Base-by-base conservation (phyloP, 2,888 invertebrate species). In the Tetramorium bicarinatum region DNA sequence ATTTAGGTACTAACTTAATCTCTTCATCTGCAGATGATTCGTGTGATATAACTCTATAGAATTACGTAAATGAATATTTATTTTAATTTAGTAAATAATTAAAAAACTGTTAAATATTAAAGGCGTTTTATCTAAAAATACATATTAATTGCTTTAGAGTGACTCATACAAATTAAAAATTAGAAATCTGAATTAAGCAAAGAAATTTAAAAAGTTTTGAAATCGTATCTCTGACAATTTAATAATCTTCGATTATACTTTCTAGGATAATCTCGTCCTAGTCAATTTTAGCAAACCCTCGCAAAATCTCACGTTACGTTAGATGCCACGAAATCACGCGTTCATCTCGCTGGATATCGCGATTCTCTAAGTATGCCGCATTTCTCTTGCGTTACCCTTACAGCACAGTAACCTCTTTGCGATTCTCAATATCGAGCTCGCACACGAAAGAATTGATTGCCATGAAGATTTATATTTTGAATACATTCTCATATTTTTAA, bases 361-460 rank as follows among this genome's bases (percentile, higher is more conserved):
- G 82, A 82, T 67, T 47, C 47, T 67, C 77, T 67, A 80, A 82
- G 77, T 67, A 66, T 77, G 66, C 82, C 82, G 34, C 79, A 82
- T 81, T 81, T 75, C 81, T 75, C 75, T 75, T 41, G 81, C 81
- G 77, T 81, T 62, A 52, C 52, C 52, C n/a, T 21, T 75, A 81
- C 81, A 75, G 76, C 81, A 75, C 77, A 38, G 74, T 75, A 75
- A 81, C 81, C 75, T 81, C 76, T 81, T 75, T 81, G 74, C 81
- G n/a, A 15, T 64, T 3, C 34, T 64, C 62, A 52, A 54, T 38
- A 47, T 38, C 47, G 72, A 47, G 56, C 29, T 21, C 21, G 29
- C 11, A 13, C 25, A 25, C 18, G 47, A 59, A 29, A 67, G 25
- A 47, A 25, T 67, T 13, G 47, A 59, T 54, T 11, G 21, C 21